Conservation (phyloP, 1,140 invertebrate species). For the Zaprionus ornatus region DNA sequence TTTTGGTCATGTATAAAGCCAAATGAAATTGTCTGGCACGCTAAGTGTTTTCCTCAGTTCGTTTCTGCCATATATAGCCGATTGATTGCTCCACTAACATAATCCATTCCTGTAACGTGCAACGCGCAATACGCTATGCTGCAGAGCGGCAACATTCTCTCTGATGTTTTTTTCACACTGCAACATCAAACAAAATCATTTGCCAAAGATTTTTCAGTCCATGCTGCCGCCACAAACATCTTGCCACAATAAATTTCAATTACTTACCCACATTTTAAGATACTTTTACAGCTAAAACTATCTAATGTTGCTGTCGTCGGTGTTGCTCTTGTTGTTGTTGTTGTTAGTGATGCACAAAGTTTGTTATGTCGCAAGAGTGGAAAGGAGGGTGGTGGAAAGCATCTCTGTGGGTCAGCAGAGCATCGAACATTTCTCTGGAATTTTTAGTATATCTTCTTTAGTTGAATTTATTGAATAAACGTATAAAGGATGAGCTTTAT, state of each 20-base stretch:
- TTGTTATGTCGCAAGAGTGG: slow-evolving; percentile 26
- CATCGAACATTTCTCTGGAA: background rate
- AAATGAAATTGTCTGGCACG: slow-evolving; percentile 76
- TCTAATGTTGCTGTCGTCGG: slow-evolving; percentile 45
- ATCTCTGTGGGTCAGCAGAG: slow-evolving; percentile 12
- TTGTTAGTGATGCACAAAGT: slow-evolving; percentile 34
- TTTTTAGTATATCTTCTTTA: background rate
- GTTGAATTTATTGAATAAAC: background rate
- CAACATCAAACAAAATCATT: slow-evolving; percentile 73
- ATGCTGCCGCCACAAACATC: slow-evolving; percentile 25
- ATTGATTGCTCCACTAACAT: slow-evolving; percentile 76
- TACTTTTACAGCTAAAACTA: slow-evolving; percentile 75
- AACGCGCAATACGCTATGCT: slow-evolving; percentile 1
- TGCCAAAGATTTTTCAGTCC: slow-evolving; percentile 57
- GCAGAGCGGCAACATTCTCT: slow-evolving; percentile 41
- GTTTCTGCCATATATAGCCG: slow-evolving; percentile 68
- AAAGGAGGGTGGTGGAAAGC: background rate
- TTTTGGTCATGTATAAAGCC: slow-evolving; percentile 71
- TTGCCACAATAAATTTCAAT: slow-evolving; percentile 75
- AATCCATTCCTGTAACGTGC: slow-evolving; percentile 37
- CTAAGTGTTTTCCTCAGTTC: slow-evolving; percentile 77
- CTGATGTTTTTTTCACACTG: slow-evolving; percentile 26
- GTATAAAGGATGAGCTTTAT: too few relatives aligned
- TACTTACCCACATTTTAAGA: slow-evolving; percentile 68
- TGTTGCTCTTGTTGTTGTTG: slow-evolving; percentile 7